phyloP scores from a whole-genome alignment of 2,797 vertebrate genomes.

The Oophaga sylvatica region DNA sequence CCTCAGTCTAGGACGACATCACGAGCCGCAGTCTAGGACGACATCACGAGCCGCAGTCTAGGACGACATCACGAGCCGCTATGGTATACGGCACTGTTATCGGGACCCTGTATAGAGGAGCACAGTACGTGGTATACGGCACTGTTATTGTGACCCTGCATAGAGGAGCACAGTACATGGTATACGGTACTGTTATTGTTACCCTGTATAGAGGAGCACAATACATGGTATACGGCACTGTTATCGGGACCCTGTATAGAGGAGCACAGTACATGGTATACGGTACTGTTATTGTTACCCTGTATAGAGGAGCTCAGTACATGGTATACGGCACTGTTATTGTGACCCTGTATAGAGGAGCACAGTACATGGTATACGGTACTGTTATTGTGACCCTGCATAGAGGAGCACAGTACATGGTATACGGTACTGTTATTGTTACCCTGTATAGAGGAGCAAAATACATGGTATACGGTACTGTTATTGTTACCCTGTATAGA shows the following conservation, averaged over 20 bases:
- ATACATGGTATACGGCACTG: background rate
- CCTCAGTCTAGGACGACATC: background rate
- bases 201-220: background rate
- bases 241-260: background rate
- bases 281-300: background rate
- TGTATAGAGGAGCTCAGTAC: background rate
- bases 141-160: background rate
- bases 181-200: background rate
- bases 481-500: too few relatives aligned
- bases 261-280: background rate
- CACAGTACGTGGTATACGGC: background rate
- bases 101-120: too few relatives aligned
- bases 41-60: too few relatives aligned
- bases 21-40: too few relatives aligned
- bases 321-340: background rate
- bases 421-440: background rate
- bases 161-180: background rate
- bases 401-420: background rate
- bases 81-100: background rate
- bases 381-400: background rate
- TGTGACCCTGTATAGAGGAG: background rate
- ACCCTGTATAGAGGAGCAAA: background rate
- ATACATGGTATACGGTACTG: background rate
- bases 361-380: background rate
- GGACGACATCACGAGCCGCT: background rate